Evolutionary conservation across 2,113 vertebrate genomes (phyloP).

Genomic region (Podarcis raffonei): DNA sequence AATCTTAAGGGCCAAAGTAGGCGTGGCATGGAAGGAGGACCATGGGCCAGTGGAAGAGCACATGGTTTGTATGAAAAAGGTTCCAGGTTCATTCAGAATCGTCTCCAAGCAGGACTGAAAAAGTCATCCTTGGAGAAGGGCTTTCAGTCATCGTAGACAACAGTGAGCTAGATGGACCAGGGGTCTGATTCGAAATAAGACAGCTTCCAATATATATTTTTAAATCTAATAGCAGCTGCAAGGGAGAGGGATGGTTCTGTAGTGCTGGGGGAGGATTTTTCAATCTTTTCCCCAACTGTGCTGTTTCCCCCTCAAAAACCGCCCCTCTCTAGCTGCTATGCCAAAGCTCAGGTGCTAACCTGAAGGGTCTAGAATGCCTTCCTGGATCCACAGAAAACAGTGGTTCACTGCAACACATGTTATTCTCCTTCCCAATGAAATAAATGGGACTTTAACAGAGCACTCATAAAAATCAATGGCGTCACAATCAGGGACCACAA

Average conservation of each 20-base stretch:
- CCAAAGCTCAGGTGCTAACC: neutral
- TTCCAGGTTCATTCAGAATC: neutral
- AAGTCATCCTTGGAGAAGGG: neutral
- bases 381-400: neutral
- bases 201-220: neutral
- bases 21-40: neutral
- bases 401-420: neutral
- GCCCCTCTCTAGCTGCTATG: neutral
- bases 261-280: neutral
- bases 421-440: neutral
- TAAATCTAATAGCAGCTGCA: neutral
- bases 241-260: too few species aligned
- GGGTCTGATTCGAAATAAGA: neutral
- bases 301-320: neutral
- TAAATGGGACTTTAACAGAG: neutral
- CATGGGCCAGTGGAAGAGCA: neutral
- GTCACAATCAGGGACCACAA: neutral
- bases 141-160: neutral
- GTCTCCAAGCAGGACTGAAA: neutral
- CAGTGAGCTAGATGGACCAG: neutral
- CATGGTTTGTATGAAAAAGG: neutral
- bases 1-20: constrained; percentile 42
- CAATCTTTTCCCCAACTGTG: neutral
- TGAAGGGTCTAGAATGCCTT: neutral
- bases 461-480: neutral